Percentiles rank a stretch among this genome's conserved stretches.
Conservation (phyloP, 2,113 vertebrate species). For the Brachionichthys hirsutus region DNA sequence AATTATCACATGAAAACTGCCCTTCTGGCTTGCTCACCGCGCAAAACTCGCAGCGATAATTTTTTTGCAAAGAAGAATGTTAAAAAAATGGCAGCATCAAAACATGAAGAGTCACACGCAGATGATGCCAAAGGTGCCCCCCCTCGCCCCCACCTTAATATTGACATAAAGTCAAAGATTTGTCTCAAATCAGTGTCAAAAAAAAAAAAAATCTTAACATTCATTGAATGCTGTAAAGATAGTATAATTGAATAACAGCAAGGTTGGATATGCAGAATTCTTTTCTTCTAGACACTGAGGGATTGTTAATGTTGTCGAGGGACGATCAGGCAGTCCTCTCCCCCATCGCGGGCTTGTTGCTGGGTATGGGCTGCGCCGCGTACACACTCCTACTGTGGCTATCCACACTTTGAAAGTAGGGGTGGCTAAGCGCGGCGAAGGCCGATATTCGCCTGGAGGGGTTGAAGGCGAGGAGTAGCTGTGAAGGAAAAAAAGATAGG, state of each 20-base stretch:
- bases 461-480: conserved; percentile 96
- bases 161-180: background rate
- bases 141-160: background rate
- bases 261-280: background rate
- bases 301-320: conserved; percentile 6
- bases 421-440: conserved; percentile 90
- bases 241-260: conserved; percentile 13
- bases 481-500: conserved; percentile 30
- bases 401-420: conserved; percentile 93
- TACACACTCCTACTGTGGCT: conserved; percentile 86
- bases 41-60: background rate
- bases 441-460: conserved; percentile 95
- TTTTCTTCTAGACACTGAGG: conserved; percentile 22
- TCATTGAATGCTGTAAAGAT: conserved; percentile 10
- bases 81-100: background rate
- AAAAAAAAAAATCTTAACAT: conserved; percentile 19
- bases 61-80: too few species aligned
- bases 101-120: background rate
- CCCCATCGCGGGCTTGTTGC: conserved; percentile 87
- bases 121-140: background rate
- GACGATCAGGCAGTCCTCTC: conserved; percentile 84
- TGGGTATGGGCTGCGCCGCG: conserved; percentile 82
- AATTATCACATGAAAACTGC: background rate
- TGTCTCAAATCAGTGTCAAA: conserved; percentile 30
- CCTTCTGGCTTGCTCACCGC: background rate